Evolutionary conservation across 2,113 vertebrate genomes (phyloP).

Genomic region (Neogobius melanostomus): DNA sequence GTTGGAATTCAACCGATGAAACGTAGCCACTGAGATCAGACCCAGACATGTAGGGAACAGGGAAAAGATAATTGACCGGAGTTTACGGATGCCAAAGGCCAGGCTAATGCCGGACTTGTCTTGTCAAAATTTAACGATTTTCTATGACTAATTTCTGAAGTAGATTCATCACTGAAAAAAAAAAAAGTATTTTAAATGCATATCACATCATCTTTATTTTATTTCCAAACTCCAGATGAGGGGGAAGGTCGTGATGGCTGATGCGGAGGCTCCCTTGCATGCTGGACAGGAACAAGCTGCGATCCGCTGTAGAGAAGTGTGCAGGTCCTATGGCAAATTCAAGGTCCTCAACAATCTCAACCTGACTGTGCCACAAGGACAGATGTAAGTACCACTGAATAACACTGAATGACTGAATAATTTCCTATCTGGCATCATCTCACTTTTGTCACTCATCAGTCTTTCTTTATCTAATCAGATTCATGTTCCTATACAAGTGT

Average conservation of each 20-base stretch:
- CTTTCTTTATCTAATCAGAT: not conserved
- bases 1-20: too few species aligned
- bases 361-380: conserved; percentile 76
- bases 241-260: conserved; percentile 59
- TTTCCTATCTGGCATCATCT: not conserved
- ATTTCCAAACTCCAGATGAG: conserved; percentile 19
- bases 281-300: conserved; percentile 41
- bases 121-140: too few species aligned
- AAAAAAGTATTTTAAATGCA: too few species aligned
- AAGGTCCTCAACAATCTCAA: conserved; percentile 76
- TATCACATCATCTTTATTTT: too few species aligned
- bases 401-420: not conserved
- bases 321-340: conserved; percentile 77
- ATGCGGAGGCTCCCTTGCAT: conserved; percentile 57
- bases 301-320: conserved; percentile 72
- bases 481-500: not conserved
- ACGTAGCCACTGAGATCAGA: too few species aligned
- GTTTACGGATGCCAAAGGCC: too few species aligned
- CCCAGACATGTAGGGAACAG: too few species aligned
- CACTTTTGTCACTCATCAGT: not conserved
- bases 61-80: too few species aligned
- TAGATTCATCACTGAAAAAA: too few species aligned
- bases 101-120: not conserved
- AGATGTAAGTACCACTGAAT: conserved; percentile 72
- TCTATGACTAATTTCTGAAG: too few species aligned